These are phyloP conservation scores for Luehdorfia chinensis DNA, from an alignment of 1,140 invertebrate genomes.

Conservation along the genomic window DNA sequence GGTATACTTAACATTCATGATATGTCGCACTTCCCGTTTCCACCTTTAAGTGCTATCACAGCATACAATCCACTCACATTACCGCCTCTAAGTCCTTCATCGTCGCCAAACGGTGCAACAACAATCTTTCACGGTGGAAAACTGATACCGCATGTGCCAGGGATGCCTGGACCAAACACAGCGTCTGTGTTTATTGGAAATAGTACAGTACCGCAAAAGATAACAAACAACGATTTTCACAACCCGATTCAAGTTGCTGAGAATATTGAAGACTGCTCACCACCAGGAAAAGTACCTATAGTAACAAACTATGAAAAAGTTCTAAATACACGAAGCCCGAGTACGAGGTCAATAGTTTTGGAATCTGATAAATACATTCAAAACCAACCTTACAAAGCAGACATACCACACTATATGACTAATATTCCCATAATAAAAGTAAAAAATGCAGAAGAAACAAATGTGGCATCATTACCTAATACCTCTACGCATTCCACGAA, in stretches of 20 bases:
- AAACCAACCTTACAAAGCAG: conserved; percentile 31
- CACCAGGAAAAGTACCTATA: conserved; percentile 27
- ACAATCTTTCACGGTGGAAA: conserved; percentile 84
- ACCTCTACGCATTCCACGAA: conserved; percentile 29
- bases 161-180: conserved; percentile 89
- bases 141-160: conserved; percentile 88
- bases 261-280: conserved; percentile 26
- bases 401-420: conserved; percentile 35
- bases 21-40: conserved; percentile 79
- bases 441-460: conserved; percentile 59
- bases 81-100: conserved; percentile 69
- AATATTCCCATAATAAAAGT: conserved; percentile 60
- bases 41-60: conserved; percentile 80
- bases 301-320: conserved; percentile 41
- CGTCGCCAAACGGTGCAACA: conserved; percentile 67
- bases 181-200: conserved; percentile 63
- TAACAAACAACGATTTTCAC: conserved; percentile 28
- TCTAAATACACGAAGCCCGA: conserved; percentile 41
- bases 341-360: conserved; percentile 32
- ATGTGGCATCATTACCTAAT: conserved; percentile 23
- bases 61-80: conserved; percentile 84
- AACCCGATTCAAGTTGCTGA: conserved; percentile 25
- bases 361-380: conserved; percentile 42
- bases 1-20: conserved; percentile 76
- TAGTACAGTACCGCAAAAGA: conserved; percentile 32